Evolutionary conservation across 2,113 vertebrate genomes (phyloP).

Genomic region (Pseudorectes ferrugineus): DNA sequence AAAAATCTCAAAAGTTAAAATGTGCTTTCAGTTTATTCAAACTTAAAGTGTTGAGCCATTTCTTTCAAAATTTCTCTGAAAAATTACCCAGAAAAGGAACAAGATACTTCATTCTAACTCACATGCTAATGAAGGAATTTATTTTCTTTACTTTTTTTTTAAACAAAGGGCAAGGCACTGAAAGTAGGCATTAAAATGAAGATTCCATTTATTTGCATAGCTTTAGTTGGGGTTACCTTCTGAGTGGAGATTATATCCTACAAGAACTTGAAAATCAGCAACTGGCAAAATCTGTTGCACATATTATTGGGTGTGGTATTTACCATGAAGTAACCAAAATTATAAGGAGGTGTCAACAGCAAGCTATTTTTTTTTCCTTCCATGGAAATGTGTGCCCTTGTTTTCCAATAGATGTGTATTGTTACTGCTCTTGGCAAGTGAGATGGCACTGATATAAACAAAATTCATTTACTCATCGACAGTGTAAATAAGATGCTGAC

Average conservation of each 20-base stretch:
- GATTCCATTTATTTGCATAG: background rate
- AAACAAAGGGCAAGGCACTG: background rate
- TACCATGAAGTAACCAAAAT: background rate
- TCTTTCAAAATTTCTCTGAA: background rate
- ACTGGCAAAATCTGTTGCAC: background rate
- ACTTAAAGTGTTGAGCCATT: background rate
- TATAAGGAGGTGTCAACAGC: background rate
- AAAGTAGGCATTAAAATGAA: background rate
- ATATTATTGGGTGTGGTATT: background rate
- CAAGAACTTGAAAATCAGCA: background rate
- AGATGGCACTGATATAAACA: background rate
- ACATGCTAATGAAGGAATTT: background rate
- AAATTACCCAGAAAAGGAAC: background rate
- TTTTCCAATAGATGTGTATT: background rate
- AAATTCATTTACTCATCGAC: background rate
- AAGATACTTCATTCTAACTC: background rate
- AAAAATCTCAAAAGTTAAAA: too few relatives aligned
- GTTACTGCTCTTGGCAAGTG: background rate
- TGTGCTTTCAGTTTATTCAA: background rate
- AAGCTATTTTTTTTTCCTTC: background rate
- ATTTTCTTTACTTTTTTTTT: background rate
- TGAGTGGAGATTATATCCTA: background rate
- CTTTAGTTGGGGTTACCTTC: background rate
- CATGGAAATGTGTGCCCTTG: background rate
- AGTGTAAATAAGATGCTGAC: background rate